Evolutionary conservation across 2,888 invertebrate species (phyloP), one percentile per base, ranked within the genome.

Genomic region (Spatulosminthurus flaviceps): DNA sequence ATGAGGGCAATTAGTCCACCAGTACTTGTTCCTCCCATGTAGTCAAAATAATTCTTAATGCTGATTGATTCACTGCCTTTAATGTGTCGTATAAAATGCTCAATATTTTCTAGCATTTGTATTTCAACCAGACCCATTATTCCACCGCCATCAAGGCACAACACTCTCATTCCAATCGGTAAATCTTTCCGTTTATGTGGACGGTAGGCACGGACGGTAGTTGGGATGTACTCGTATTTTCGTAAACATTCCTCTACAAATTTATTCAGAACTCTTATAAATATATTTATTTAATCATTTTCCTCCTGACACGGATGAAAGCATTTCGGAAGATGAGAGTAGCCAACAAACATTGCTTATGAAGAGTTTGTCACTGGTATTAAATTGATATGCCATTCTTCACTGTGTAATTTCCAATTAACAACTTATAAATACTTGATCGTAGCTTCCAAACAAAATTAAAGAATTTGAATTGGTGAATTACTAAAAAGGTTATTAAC

Each of bases 51-150:
- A 21, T 21, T 64, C 9, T 64, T 22, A 16, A 64, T 22, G 9
- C 22, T 22, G 1, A 2, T 13, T 2, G 24, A 22, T 22, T 26
- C 64, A 22, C 9, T 64, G n/a, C 13, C 9, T 26, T 13, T 26
- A 13, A 13, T 64, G 60, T 60, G 7, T 64, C 22, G 2, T n/a
- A 64, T 7, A 64, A 64, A 22, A 2, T 22, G 2, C 16, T 64
- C 64, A 1, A 64, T 64, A 13, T 22, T 22, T 22, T 64, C 64
- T n/a, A 64, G 16, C 22, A 64, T 64, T n/a, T 64, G 64, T 7
- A 64, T 1, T 21, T 64, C 64, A n/a, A 64, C 64, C n/a, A 64
- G n/a, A 24, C 64, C 64, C 26, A 24, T 64, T 64, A 64, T 64
- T n/a, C 64, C 64, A 9, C 64, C 64, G 7, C 64, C 64, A 64